Evolutionary conservation across 2,113 vertebrate species (phyloP).

Genomic region (Mesembrinibis cayennensis): DNA sequence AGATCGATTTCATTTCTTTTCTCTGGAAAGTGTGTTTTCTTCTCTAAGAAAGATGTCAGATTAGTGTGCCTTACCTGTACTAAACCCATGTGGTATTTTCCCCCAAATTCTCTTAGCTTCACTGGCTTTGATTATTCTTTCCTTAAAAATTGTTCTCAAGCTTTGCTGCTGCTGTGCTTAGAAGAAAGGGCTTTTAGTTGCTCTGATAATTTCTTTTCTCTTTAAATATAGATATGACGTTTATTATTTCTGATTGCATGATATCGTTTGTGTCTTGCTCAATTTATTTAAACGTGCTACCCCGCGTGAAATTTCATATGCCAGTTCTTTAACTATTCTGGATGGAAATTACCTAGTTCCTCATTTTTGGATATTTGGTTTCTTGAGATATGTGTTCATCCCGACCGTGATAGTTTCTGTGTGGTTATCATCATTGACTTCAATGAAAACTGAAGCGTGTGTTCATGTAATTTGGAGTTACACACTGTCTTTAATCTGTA

Average conservation of each 20-base stretch:
- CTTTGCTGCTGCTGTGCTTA: background rate
- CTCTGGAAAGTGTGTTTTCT: background rate
- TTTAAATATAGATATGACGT: background rate
- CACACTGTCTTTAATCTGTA: background rate
- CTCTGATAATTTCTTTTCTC: background rate
- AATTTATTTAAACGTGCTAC: background rate
- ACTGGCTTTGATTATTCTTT: background rate
- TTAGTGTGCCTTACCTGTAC: background rate
- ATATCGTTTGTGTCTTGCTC: background rate
- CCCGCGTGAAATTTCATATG: background rate
- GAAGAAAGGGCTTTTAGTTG: background rate
- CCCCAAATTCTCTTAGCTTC: background rate
- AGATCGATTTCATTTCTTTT: constrained; percentile 23
- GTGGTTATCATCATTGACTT: background rate
- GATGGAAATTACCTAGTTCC: background rate
- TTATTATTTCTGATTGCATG: background rate
- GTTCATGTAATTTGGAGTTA: background rate
- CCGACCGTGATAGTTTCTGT: background rate
- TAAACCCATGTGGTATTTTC: background rate
- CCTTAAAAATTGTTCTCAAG: background rate
- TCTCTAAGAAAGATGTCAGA: background rate
- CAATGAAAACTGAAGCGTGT: background rate
- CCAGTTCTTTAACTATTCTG: background rate
- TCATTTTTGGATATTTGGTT: background rate
- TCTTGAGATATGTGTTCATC: background rate